Percentiles rank a stretch among this genome's conserved stretches.
Evolutionary conservation across 2,113 vertebrate genomes (phyloP).

Genomic region (Puma concolor): DNA sequence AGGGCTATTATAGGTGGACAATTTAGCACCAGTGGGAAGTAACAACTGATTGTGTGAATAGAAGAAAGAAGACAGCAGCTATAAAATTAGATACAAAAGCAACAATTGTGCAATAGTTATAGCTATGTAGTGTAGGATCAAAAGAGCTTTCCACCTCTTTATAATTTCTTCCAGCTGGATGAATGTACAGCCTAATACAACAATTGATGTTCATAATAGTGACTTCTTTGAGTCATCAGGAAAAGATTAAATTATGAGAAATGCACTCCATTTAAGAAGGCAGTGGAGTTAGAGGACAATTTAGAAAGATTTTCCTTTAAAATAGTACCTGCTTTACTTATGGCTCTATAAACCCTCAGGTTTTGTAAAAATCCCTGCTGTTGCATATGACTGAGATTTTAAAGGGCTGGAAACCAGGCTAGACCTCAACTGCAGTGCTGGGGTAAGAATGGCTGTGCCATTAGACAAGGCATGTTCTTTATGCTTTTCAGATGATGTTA

Average conservation of each 20-base stretch:
- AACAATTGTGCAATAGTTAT: background rate
- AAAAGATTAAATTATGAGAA: constrained; percentile 30
- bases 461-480: background rate
- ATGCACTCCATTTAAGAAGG: background rate
- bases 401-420: background rate
- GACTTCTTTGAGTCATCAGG: constrained; percentile 36
- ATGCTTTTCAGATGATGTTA: background rate
- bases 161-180: constrained; percentile 27
- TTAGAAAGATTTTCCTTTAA: constrained; percentile 17
- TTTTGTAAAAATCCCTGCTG: background rate
- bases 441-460: background rate
- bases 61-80: background rate
- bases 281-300: background rate
- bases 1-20: background rate
- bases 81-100: background rate
- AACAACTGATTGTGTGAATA: background rate
- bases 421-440: background rate
- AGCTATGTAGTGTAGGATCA: background rate
- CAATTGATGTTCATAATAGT: background rate
- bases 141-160: background rate
- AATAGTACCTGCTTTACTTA: background rate
- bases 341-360: background rate
- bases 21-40: background rate
- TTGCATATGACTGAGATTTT: background rate
- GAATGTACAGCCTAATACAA: background rate